These are phyloP conservation scores for Thalassophryne amazonica DNA, from an alignment of 2,797 vertebrate species.

Conservation along the genomic window DNA sequence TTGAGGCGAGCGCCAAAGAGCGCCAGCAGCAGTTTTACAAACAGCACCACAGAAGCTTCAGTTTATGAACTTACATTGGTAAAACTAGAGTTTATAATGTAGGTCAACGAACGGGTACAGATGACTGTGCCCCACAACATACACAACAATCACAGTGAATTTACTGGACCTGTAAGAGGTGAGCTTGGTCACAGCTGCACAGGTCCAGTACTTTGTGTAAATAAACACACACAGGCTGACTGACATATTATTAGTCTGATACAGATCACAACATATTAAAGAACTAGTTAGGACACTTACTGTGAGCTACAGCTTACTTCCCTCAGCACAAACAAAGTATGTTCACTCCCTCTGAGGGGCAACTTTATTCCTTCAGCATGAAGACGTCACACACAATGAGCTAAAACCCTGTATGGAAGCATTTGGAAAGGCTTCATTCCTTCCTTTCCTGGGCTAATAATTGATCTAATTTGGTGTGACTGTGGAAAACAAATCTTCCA, in stretches of 20 bases:
- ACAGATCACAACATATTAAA: constrained; percentile 16
- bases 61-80: constrained; percentile 61
- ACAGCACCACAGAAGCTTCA: constrained; percentile 81
- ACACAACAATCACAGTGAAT: constrained; percentile 15
- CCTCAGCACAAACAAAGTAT: constrained; percentile 21
- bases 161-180: constrained; percentile 2
- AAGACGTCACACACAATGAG: constrained; percentile 21
- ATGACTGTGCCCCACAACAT: background rate
- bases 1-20: constrained; percentile 38
- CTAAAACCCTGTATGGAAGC: constrained; percentile 3
- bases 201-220: constrained; percentile 40
- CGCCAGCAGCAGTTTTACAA: constrained; percentile 73
- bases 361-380: constrained; percentile 42
- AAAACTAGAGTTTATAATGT: no score
- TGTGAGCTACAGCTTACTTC: constrained; percentile 18
- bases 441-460: constrained; percentile 13
- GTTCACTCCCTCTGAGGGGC: constrained; percentile 23
- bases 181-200: constrained; percentile 2
- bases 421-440: constrained; percentile 12
- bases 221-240: constrained; percentile 38
- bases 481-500: constrained; percentile 10
- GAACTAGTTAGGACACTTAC: constrained; percentile 35
- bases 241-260: constrained; percentile 35
- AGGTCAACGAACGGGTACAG: no score
- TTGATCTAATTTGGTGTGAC: constrained; percentile 34